A percentile compares a stretch with the other conserved stretches of the same genome.
Conservation (phyloP, 2,888 invertebrate species). For the Pyrgus malvae region DNA sequence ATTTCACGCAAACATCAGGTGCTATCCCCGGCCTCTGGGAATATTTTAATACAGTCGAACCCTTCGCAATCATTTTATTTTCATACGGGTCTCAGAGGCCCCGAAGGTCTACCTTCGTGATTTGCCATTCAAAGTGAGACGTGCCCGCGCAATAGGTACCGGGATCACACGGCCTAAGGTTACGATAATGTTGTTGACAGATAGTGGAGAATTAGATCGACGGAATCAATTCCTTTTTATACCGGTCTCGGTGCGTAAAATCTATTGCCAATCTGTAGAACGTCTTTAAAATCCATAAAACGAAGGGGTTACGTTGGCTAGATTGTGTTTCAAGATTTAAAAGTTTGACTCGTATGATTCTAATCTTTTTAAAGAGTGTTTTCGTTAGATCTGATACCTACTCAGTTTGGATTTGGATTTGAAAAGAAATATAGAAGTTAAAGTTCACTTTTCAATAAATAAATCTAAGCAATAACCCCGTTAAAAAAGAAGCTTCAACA, state of each 20-base stretch:
- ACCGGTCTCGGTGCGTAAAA: slow-evolving; percentile 18
- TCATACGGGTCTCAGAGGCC: slow-evolving; percentile 74
- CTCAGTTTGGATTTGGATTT: too few species aligned
- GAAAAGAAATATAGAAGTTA: too few species aligned
- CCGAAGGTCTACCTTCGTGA: slow-evolving; percentile 76
- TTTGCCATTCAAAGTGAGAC: slow-evolving; percentile 73
- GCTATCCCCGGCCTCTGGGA: slow-evolving; percentile 61
- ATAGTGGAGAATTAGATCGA: slow-evolving; percentile 58
- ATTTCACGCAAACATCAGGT: slow-evolving; percentile 71
- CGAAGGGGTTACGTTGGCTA: not conserved
- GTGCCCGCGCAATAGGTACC: slow-evolving; percentile 44
- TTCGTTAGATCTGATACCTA: too few species aligned
- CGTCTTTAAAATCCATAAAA: slow-evolving; percentile 8
- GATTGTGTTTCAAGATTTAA: not conserved
- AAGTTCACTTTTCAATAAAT: too few species aligned
- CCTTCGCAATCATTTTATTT: slow-evolving; percentile 80
- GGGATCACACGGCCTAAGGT: slow-evolving; percentile 44
- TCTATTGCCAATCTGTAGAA: slow-evolving; percentile 11
- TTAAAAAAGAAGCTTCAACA: too few species aligned
- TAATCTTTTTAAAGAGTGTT: too few species aligned
- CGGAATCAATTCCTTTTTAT: slow-evolving; percentile 55
- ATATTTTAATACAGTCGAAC: slow-evolving; percentile 75
- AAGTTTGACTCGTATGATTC: too few species aligned
- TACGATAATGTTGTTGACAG: slow-evolving; percentile 73
- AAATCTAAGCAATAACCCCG: too few species aligned